Base-by-base conservation (phyloP, 2,888 invertebrate species). In the Dolomedes plantarius region DNA sequence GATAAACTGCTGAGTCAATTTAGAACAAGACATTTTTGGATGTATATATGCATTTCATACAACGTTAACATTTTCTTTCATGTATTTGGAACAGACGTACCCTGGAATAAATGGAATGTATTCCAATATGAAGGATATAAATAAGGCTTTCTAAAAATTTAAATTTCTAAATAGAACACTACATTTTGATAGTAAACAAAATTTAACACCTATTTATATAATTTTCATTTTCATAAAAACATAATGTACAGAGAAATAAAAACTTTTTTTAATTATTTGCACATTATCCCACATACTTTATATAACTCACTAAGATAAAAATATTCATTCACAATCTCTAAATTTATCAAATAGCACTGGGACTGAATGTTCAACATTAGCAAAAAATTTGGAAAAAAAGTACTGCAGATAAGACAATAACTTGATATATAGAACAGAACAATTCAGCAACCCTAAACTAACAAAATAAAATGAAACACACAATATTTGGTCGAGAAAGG, bases 401-500 rank as follows among this genome's bases (percentile, higher is more conserved):
- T n/a, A n/a, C n/a, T n/a, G n/a, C n/a, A n/a, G n/a, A n/a, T n/a
- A n/a, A 13, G 9, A 13, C 46, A 46, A 46, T 16, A 5, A 46
- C 13, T 6, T 2, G 46, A 46, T 13, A 6, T 16, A 16, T 11
- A 36, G 36, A 5, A 16, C 16, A 76, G 67, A 9, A 32, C 46
- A 46, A 67, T 31, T 46, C 32, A 73, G 7, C n/a, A 16, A n/a
- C 46, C 29, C 46, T 19, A 29, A 19, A 46, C 46, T 31, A 46
- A 46, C 65, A 76, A 67, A 31, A 67, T 67, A 67, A 76, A 76
- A 76, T 76, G 76, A 67, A n/a, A 76, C 46, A 76, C 29, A 67
- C 65, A 76, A 76, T 76, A 76, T 76, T 76, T 76, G 76, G 76
- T 76, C 76, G 76, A 67, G 32, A 75, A 71, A 67, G 31, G 65